Evolutionary conservation across 2,113 vertebrate genomes (phyloP), one percentile per base, ranked within the genome.

Genomic region (Ranitomeya variabilis): DNA sequence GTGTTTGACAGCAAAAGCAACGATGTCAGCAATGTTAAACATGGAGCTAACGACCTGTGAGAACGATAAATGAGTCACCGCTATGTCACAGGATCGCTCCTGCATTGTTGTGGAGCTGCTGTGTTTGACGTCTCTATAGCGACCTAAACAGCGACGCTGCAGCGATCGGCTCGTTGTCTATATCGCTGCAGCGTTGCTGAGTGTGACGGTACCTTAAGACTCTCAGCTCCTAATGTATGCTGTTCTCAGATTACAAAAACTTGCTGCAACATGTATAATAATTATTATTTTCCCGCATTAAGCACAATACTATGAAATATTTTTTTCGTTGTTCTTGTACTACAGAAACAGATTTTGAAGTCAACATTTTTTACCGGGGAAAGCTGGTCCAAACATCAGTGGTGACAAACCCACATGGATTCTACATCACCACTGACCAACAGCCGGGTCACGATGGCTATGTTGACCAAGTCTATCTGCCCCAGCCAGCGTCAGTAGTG

Each of bases 331-430:
- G 1, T 37, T 2, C 2, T 14, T 81, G 73, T 11, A n/a, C 45
- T 76, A 19, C 69, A 97, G 96, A 87, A 16, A 97, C 97, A 14
- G 90, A 94, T 0, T 97, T 96, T 19, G 94, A 89, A 87, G 92
- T 98, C 84, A 90, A 87, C 0, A 92, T 93, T 76, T 96, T 93
- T 93, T 97, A 97, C 91, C 94, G 95, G 90, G 97, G 97, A 11
- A 91, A 85, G 83, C 92, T 91, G 84, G 94, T 96, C 66, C 90
- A 90, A n/a, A 92, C 95, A 86, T 83, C 93, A 64, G 12, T 91
- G 19, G 91, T 96, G 54, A 84, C 83, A 19, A 95, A 95, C 73
- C 93, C 91, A 0, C 31, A 76, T 12, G 97, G 96, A 37, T 91
- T 98, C 90, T 91, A 92, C 66, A 88, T 98, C 18, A 91, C 95